Percentiles rank a stretch among this genome's conserved stretches.
Conservation (phyloP, 2,797 vertebrate species). For the Crotalus adamanteus region DNA sequence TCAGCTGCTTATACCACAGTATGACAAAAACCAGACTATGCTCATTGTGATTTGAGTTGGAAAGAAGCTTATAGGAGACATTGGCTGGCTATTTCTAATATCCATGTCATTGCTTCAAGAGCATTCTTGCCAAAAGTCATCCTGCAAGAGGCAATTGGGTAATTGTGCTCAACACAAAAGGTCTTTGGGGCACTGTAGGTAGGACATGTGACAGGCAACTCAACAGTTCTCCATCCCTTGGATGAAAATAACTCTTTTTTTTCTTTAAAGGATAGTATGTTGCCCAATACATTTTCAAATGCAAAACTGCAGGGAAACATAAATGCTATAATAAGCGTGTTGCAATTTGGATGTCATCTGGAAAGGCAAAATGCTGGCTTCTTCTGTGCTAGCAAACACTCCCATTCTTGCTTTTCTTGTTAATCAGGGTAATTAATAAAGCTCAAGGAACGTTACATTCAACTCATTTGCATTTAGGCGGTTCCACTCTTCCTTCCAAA, state of each 20-base stretch:
- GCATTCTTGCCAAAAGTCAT: background rate
- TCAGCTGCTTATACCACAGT: background rate
- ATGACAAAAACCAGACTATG: background rate
- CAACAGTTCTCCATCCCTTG: slow-evolving; percentile 36
- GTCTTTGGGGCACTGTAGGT: slow-evolving; percentile 49
- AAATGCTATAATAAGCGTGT: slow-evolving; percentile 1
- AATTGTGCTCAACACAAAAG: slow-evolving; percentile 31
- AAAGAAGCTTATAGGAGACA: background rate
- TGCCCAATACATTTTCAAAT: background rate
- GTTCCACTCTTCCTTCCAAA: slow-evolving; percentile 21
- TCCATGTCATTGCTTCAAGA: background rate
- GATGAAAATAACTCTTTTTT: slow-evolving; percentile 42
- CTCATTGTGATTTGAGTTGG: background rate
- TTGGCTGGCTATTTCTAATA: background rate
- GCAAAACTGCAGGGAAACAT: slow-evolving; percentile 10
- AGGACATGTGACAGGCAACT: slow-evolving; percentile 49
- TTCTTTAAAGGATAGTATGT: background rate
- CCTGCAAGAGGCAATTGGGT: background rate
- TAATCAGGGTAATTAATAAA: slow-evolving; percentile 15
- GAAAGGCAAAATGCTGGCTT: slow-evolving; percentile 22
- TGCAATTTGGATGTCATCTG: slow-evolving; percentile 13
- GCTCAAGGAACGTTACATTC: slow-evolving; percentile 11
- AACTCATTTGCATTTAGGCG: slow-evolving; percentile 1
- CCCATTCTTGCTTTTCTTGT: background rate
- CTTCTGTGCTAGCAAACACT: background rate